Evolutionary conservation across 1,140 invertebrate species (phyloP), one percentile per base, ranked within the genome.

Genomic region (Maconellicoccus hirsutus): DNA sequence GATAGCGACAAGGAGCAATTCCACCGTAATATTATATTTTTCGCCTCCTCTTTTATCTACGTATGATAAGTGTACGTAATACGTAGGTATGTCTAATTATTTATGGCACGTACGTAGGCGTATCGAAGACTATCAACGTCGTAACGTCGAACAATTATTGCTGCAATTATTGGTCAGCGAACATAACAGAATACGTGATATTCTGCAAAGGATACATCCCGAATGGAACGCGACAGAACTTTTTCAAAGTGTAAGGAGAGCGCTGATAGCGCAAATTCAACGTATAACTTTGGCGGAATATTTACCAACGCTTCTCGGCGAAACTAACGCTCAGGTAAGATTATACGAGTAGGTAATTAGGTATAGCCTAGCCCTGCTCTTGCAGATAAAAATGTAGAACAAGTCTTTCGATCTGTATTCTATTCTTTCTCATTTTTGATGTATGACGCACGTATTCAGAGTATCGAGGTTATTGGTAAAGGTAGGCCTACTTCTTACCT

Each of bases 281-380:
- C 81, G 82, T 71, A 84, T 87, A 42, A 84, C 81, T 6, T 87
- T 83, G 75, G 79, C 81, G 29, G 85, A 87, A 76, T 87, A 82
- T 76, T 76, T 87, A 27, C 86, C 86, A 0, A 72, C 82, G 14
- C 75, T 86, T 26, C 75, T 86, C 0, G 84, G 83, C 27, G 27
- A 74, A 61, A 59, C 29, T 1, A 16, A 26, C 61, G 59, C 10
- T 39, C n/a, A 72, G 33, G 14, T 33, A 25, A 70, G 59, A 59
- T 25, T 21, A 39, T 59, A 39, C 29, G 26, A 33, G 27, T 16
- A n/a, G 52, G 4, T 7, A 59, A 59, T n/a, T n/a, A n/a, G n/a
- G n/a, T n/a, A n/a, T n/a, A n/a, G n/a, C n/a, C n/a, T n/a, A n/a
- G n/a, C n/a, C n/a, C n/a, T n/a, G n/a, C n/a, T n/a, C n/a, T n/a